phyloP scores from a whole-genome alignment of 2,113 vertebrate species.

The Dermatemys mawii region DNA sequence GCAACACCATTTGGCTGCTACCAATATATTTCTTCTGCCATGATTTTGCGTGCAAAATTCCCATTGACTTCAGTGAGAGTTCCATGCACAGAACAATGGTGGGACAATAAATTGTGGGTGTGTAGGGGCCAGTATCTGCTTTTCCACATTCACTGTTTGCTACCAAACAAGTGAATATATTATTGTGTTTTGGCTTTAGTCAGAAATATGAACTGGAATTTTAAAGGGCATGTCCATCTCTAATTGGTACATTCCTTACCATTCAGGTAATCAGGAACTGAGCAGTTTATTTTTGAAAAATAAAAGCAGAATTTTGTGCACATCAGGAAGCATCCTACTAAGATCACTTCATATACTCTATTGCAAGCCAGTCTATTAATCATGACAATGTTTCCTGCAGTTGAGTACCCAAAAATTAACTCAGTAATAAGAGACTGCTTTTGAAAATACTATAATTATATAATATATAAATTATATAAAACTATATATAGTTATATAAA shows the following conservation, averaged over 20 bases:
- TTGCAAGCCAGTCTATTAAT: background rate
- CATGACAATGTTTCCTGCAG: background rate
- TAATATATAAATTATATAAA: too few species aligned
- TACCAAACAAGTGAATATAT: background rate
- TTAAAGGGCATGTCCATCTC: background rate
- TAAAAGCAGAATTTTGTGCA: background rate
- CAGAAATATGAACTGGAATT: background rate
- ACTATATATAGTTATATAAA: too few species aligned
- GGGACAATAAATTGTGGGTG: background rate
- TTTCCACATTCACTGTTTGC: background rate
- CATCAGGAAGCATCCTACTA: background rate
- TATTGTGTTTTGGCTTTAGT: background rate
- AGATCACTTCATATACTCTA: background rate
- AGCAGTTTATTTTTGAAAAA: conserved; percentile 13
- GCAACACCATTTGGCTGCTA: background rate
- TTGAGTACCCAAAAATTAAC: background rate
- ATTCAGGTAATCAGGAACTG: background rate
- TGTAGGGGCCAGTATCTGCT: background rate
- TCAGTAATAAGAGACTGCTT: background rate
- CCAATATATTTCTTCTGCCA: background rate
- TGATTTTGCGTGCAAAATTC: background rate
- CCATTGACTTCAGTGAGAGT: background rate
- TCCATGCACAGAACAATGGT: background rate
- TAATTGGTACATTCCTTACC: background rate
- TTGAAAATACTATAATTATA: background rate